Conservation (phyloP, 1,140 invertebrate genomes). For the Drosophila simulans region DNA sequence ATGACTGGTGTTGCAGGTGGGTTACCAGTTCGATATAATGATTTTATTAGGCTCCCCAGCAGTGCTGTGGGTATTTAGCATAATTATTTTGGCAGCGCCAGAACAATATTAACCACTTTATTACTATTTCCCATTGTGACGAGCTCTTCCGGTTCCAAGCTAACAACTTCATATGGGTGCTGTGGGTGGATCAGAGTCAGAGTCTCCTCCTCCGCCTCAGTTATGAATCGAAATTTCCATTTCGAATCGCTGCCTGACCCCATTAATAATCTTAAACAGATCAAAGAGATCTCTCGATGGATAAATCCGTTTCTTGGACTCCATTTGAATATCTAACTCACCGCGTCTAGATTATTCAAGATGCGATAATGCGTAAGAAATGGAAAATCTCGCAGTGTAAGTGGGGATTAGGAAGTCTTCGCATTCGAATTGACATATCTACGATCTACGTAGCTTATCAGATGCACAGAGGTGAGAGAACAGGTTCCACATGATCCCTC, state of each 20-base stretch:
- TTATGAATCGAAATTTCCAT: constrained; percentile 11
- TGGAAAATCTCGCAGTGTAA: constrained; percentile 54
- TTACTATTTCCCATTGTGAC: constrained; percentile 18
- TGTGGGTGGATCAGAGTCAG: constrained; percentile 41
- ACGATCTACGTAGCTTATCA: constrained; percentile 45
- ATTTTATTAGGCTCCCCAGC: constrained; percentile 62
- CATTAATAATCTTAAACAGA: constrained; percentile 12
- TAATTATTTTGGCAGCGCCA: constrained; percentile 48
- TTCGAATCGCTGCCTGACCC: constrained; percentile 1
- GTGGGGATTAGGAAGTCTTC: constrained; percentile 68
- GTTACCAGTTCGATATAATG: constrained; percentile 51
- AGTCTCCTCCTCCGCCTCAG: constrained; percentile 2
- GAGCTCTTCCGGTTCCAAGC: constrained; percentile 50
- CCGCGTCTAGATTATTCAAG: constrained; percentile 1
- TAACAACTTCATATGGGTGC: constrained; percentile 23
- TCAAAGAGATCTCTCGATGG: constrained; percentile 36
- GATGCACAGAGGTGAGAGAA: constrained; percentile 51
- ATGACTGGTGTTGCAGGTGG: constrained; percentile 29
- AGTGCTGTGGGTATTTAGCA: constrained; percentile 66
- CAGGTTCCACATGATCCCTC: constrained; percentile 32
- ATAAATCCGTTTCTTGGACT: constrained; percentile 16
- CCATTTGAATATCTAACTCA: constrained; percentile 40
- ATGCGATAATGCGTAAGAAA: constrained; percentile 32
- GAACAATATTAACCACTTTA: constrained; percentile 22
- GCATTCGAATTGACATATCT: constrained; percentile 65